Base-by-base conservation (phyloP, 2,113 vertebrate species). In the Zosterops borbonicus region DNA sequence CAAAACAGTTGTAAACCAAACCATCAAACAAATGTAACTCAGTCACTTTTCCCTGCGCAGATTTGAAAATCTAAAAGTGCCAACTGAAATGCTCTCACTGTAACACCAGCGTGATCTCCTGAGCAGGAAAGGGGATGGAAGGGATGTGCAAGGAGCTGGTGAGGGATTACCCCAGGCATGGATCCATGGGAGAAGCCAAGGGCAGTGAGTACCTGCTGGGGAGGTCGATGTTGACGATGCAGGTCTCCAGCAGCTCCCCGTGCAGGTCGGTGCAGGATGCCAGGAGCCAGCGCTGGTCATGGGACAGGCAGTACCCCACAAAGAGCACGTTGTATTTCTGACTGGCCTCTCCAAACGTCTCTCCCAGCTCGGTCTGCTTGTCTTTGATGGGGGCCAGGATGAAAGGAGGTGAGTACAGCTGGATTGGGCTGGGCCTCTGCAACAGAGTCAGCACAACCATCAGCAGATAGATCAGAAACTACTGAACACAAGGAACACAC, bases 261-360 rank as follows among this genome's bases (percentile, higher is more conserved):
- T 99, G 98, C 96, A 99, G 99, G 97, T 99, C 99, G 1, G 99
- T 99, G 97, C 99, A 99, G 95, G 99, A 99, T 21, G 98, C 99
- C 96, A 99, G 97, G 63, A 99, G 98, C 99, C 99, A 99, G 74
- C 99, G 99, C 98, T 99, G 99, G 96, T 99, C 99, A 3, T 99
- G 99, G 68, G 99, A 99, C 86, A 99, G 98, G 93, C 99, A 99
- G 79, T 99, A 99, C 14, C 99, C 99, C 16, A 99, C 99, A 62
- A 98, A 99, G 44, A 99, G 98, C 73, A 99, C 99, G 1, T 99
- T 99, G 97, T 99, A 99, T 80, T 98, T 99, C 96, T 99, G 98
- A 73, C 98, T 98, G 29, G 98, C 95, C 94, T 99, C 99, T 24
- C 98, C 98, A 95, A 99, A 99, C 0, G 98, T 98, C 95, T 99